Base-by-base conservation (phyloP, 1,140 invertebrate species). In the Araneus ventricosus region DNA sequence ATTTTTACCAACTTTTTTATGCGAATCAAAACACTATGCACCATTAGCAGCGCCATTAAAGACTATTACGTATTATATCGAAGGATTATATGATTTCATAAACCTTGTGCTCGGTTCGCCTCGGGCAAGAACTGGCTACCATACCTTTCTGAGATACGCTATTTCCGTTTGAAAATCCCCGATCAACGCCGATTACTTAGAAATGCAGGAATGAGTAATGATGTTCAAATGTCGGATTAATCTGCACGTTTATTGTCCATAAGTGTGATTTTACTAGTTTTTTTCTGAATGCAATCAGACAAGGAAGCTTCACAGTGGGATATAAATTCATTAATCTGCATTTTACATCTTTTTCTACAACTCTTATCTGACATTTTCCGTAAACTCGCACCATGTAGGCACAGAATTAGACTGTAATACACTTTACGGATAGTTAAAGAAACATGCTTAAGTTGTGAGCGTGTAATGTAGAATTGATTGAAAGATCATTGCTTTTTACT, bases 61-160 rank as follows among this genome's bases (percentile, higher is more conserved):
- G 70, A 37, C 34, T 75, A 75, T 75, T 75, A 75, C 70, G 70
- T 14, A 34, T 75, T 75, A 75, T 75, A 75, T 75, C 30, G 30
- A 34, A 75, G 34, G 70, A 75, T 75, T 75, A 52, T 52, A 75
- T 75, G 70, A 37, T 75, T 75, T 75, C 70, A 75, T 75, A 75
- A 75, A 75, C 34, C 30, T 37, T 75, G 6, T 34, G 70, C 37
- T 37, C 20, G 14, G 34, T 20, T 10, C 30, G 70, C 70, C 34
- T 22, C 0, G 17, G 70, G 70, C 34, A 20, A 37, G 34, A 37
- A 75, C 20, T 20, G 10, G 8, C 34, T 75, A 10, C 30, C 70
- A 6, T 75, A 20, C 34, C 20, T 34, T 14, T 37, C 70, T 34
- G 10, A n/a, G n/a, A 75, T 20, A 30, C 27, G 30, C 20, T 75